Percentiles rank a stretch among this genome's conserved stretches.
phyloP scores from a whole-genome alignment of 2,888 invertebrate species.

The Automeris io region DNA sequence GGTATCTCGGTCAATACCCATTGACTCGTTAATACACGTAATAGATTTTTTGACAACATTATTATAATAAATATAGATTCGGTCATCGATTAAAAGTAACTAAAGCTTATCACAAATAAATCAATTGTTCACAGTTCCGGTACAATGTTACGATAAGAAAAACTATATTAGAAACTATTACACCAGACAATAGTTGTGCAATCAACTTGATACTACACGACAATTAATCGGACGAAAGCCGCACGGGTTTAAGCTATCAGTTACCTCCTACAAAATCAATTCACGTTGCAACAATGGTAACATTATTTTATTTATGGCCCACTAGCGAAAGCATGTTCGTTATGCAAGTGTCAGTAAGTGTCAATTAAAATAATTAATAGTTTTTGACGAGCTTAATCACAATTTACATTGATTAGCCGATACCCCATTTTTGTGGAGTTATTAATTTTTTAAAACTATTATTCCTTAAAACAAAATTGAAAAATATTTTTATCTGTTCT shows the following conservation, averaged over 20 bases:
- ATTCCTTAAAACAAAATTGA: no score
- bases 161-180: slow-evolving; percentile 14
- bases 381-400: slow-evolving; percentile 59
- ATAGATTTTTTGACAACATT: not conserved
- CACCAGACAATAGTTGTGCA: slow-evolving; percentile 13
- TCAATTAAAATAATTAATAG: slow-evolving; percentile 70
- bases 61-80: not conserved
- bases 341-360: slow-evolving; percentile 57
- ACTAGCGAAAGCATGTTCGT: slow-evolving; percentile 59
- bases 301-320: slow-evolving; percentile 62
- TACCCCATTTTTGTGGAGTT: slow-evolving; percentile 10
- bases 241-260: slow-evolving; percentile 30
- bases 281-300: slow-evolving; percentile 58
- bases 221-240: slow-evolving; percentile 45
- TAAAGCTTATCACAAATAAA: slow-evolving; percentile 18
- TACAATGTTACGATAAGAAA: slow-evolving; percentile 14
- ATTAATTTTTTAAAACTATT: slow-evolving; percentile 3
- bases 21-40: no score
- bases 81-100: slow-evolving; percentile 1
- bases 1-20: no score
- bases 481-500: no score
- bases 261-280: slow-evolving; percentile 50
- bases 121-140: slow-evolving; percentile 22
- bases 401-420: slow-evolving; percentile 39
- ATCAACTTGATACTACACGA: slow-evolving; percentile 32